Conservation (phyloP, 2,113 vertebrate species). For the Nerophis lumbriciformis region DNA sequence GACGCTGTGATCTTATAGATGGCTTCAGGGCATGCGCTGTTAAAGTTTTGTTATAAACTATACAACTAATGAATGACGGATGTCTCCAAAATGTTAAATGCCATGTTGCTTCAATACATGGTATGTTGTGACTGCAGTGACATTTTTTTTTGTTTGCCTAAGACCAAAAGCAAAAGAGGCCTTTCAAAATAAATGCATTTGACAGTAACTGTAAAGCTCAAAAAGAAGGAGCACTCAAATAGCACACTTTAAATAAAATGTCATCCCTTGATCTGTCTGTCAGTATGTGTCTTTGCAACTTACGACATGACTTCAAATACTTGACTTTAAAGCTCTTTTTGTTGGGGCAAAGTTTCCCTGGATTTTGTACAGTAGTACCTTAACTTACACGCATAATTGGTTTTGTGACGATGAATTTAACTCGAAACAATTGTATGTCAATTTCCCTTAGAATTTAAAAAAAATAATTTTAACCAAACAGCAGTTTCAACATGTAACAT, state of each 20-base stretch:
- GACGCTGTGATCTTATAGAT: conserved; percentile 22
- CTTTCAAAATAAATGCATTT: conserved; percentile 65
- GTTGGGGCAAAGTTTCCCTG: no score
- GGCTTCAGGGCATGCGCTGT: conserved; percentile 20
- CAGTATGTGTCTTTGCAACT: conserved; percentile 45
- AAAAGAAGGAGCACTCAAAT: conserved; percentile 27
- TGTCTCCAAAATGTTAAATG: conserved; percentile 32
- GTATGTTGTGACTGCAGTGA: conserved; percentile 54
- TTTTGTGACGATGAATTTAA: no score
- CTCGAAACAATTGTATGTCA: no score
- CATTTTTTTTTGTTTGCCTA: conserved; percentile 27
- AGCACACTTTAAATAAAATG: conserved; percentile 44
- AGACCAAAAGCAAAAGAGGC: conserved; percentile 47
- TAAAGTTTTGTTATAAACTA: conserved; percentile 28
- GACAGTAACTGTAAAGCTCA: conserved; percentile 63
- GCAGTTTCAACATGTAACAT: no score
- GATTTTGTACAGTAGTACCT: no score
- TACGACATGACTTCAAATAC: conserved; percentile 48
- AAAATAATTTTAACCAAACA: no score
- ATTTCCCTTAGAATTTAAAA: no score
- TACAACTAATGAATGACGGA: conserved; percentile 43
- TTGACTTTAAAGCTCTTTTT: conserved; percentile 3
- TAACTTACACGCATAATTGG: no score
- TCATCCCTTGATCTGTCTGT: conserved; percentile 49
- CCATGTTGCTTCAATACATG: conserved; percentile 47